Base-by-base conservation (phyloP, 2,113 vertebrate genomes). In the Sceloporus undulatus region DNA sequence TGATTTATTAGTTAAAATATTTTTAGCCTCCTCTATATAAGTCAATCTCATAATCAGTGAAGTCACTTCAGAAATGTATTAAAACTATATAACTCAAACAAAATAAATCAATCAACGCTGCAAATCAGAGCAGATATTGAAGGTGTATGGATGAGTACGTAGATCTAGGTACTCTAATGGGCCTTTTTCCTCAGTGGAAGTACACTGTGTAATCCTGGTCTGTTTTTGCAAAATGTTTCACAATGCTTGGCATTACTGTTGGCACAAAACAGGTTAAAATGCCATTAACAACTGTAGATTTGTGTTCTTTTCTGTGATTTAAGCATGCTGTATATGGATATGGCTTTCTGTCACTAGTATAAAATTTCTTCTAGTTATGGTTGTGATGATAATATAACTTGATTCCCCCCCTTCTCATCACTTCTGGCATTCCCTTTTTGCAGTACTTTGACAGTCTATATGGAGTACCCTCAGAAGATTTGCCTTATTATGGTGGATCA, bases 401-500 rank as follows among this genome's bases (percentile, higher is more conserved):
- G 89, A 74, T 0, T 0, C 42, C 84, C 85, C 85, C 10, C 75
- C n/a, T 90, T 74, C 42, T 71, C 42, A 59, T 1, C 71, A 86
- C 90, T 66, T 86, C 5, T 70, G 73, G 93, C 85, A 76, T 83
- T 65, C n/a, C 42, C 18, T 89, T 92, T 85, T 73, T 82, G 1
- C 94, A 99, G 99, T 99, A 99, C 90, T 99, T 99, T 91, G 99
- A 99, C 89, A 91, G 91, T 91, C 97, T 99, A 77, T 96, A 95
- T 1, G 98, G 97, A 1, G 96, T 99, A 38, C 90, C 96, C 52
- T 71, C 94, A 42, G 96, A 96, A 79, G 98, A 99, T 83, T 91
- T 99, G 89, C 86, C 98, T 62, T 96, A 96, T 40, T 99, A 98
- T n/a, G 99, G 99, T 1, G 99, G 99, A 0, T 98, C 98, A 0